Percentiles rank a stretch among this genome's conserved stretches.
These are phyloP conservation scores for Zhuqinia jingwanae DNA, from an alignment of 2,888 invertebrate species.

Conservation along the genomic window DNA sequence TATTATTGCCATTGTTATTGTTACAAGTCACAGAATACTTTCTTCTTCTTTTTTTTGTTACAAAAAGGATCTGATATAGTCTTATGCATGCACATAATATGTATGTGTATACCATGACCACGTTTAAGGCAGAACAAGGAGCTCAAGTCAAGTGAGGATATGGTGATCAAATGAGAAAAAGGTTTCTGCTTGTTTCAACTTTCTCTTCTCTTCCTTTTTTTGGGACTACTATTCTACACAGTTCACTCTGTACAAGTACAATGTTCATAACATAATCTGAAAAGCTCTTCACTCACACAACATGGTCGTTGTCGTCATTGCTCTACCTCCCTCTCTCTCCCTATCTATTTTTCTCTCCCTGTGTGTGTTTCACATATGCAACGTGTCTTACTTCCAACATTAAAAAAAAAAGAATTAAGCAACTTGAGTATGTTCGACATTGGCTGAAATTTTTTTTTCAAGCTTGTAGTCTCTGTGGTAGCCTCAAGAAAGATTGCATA, in stretches of 20 bases:
- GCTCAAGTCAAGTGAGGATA: too few relatives aligned
- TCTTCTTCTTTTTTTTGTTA: background rate
- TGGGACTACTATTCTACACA: background rate
- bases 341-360: background rate
- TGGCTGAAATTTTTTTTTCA: background rate
- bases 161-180: too few relatives aligned
- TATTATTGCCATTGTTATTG: slow-evolving; percentile 47
- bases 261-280: background rate
- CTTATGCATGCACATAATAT: too few relatives aligned
- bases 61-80: background rate
- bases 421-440: background rate
- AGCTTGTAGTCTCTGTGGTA: background rate
- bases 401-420: slow-evolving; percentile 31
- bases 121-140: background rate
- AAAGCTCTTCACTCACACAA: background rate
- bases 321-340: background rate
- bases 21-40: slow-evolving; percentile 10
- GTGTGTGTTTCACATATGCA: too few relatives aligned
- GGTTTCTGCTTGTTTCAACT: background rate
- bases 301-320: background rate
- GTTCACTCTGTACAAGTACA: background rate
- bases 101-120: background rate
- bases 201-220: background rate
- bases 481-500: background rate
- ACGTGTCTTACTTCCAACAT: too few relatives aligned